Evolutionary conservation across 2,113 vertebrate genomes (phyloP), one percentile per base, ranked within the genome.

Genomic region (Python bivittatus): DNA sequence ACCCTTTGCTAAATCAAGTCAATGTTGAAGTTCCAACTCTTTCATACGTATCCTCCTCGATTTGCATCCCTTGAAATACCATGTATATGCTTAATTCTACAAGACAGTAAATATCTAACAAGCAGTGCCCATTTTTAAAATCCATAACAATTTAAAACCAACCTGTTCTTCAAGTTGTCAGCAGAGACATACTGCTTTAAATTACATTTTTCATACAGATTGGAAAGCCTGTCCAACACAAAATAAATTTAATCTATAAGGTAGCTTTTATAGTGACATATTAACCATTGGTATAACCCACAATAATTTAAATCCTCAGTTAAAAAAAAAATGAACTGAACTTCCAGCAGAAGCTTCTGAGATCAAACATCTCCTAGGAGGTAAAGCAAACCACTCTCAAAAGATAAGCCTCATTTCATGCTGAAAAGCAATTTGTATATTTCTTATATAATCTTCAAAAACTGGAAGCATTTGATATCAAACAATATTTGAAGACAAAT

Each of bases 401-500:
- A 91, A 60, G 0, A 42, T 72, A 54, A 20, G 8, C 58, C 90
- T 93, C 68, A 58, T 91, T 86, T 25, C 13, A 79, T 29, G 2
- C 25, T 92, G 60, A 91, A 93, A 94, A 25, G 0, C 48, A 91
- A 87, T 91, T 94, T 90, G 2, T 57, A 10, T 79, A 91, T 93
- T 9, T 93, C 2, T 29, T 94, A 61, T 68, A 91, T 64, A 94
- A 92, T 84, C 0, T 44, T 93, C 29, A 52, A 95, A 84, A 88
- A 25, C 44, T 9, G 25, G 52, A 94, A 96, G 90, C 17, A 93
- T 61, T 1, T 88, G 90, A 90, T 88, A 91, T 38, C 25, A 17
- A 54, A 44, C 6, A 93, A 60, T 89, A 92, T 93, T 25, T 94
- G 27, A 92, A 93, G 13, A 17, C 9, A 90, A 93, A 92, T 44